phyloP scores from a whole-genome alignment of 2,797 vertebrate species.

The Labeo calbasu region DNA sequence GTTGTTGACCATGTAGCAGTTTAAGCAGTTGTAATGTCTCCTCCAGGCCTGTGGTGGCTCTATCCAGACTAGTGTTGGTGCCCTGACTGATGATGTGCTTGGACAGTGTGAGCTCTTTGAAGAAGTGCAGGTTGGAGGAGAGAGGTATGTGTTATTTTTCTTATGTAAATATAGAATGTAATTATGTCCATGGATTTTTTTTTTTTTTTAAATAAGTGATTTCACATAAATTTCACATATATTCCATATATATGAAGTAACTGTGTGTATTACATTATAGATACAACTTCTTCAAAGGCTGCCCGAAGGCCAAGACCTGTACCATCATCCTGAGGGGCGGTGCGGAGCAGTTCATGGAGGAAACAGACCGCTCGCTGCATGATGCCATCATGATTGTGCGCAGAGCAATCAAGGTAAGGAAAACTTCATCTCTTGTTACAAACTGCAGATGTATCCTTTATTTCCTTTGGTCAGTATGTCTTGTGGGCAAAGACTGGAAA shows the following conservation, averaged over 20 bases:
- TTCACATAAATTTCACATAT: not conserved
- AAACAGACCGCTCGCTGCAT: slow-evolving; percentile 95
- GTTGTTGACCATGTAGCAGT: not conserved
- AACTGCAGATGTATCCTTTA: not conserved
- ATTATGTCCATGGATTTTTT: not conserved
- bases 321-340: slow-evolving; percentile 96
- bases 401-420: slow-evolving; percentile 91
- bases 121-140: slow-evolving; percentile 95
- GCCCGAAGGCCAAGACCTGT: slow-evolving; percentile 93
- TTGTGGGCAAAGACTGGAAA: not conserved
- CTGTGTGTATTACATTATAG: slow-evolving; percentile 67
- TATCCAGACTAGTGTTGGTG: slow-evolving; percentile 92
- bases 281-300: slow-evolving; percentile 96
- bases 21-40: slow-evolving; percentile 48
- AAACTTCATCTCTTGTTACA: not conserved
- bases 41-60: slow-evolving; percentile 94
- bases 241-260: not conserved
- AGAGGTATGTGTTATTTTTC: slow-evolving; percentile 79
- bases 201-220: not conserved
- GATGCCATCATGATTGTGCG: slow-evolving; percentile 99
- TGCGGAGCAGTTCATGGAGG: slow-evolving; percentile 97
- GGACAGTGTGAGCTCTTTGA: slow-evolving; percentile 91
- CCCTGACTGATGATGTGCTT: slow-evolving; percentile 86
- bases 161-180: not conserved
- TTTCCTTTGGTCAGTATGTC: not conserved